A percentile compares a stretch with the other conserved stretches of the same genome.
These are phyloP conservation scores for Hypselothyrea guttata DNA, from an alignment of 2,888 invertebrate species.

Conservation along the genomic window DNA sequence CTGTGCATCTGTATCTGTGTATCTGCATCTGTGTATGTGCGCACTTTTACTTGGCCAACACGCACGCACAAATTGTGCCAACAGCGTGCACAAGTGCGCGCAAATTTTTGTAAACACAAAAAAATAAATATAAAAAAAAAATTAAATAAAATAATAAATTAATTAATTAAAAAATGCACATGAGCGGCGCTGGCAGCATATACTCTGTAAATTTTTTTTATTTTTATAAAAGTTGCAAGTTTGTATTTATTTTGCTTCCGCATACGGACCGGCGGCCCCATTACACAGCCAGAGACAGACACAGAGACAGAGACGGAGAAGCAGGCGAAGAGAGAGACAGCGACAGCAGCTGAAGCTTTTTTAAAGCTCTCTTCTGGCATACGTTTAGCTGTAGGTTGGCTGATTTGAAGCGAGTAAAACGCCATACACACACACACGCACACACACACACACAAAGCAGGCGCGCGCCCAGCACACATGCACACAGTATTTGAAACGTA, in stretches of 20 bases:
- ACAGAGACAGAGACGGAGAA: conserved; percentile 21
- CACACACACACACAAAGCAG: conserved; percentile 25
- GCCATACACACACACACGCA: conserved; percentile 29
- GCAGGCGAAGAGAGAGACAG: conserved; percentile 11
- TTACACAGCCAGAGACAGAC: conserved; percentile 28
- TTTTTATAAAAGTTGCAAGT: conserved; percentile 9
- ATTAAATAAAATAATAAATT: too few species aligned
- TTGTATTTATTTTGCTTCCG: conserved; percentile 60
- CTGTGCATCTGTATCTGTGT: conserved; percentile 2
- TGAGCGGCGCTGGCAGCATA: too few species aligned
- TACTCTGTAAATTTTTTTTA: too few species aligned
- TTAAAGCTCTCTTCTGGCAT: conserved; percentile 42
- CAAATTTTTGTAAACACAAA: conserved; percentile 26
- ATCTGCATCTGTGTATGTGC: too few species aligned
- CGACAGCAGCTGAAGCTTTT: conserved; percentile 35
- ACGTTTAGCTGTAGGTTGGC: conserved; percentile 23
- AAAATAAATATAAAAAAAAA: background rate
- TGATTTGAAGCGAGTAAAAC: conserved; percentile 41
- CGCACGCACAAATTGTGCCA: conserved; percentile 49
- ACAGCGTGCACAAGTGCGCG: conserved; percentile 50
- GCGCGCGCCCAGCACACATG: conserved; percentile 48
- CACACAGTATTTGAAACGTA: conserved; percentile 41
- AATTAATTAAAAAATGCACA: too few species aligned
- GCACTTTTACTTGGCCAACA: conserved; percentile 51
- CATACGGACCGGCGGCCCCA: conserved; percentile 39